Evolutionary conservation across 2,888 invertebrate species (phyloP).

Genomic region (Cryptocephalus moraei): DNA sequence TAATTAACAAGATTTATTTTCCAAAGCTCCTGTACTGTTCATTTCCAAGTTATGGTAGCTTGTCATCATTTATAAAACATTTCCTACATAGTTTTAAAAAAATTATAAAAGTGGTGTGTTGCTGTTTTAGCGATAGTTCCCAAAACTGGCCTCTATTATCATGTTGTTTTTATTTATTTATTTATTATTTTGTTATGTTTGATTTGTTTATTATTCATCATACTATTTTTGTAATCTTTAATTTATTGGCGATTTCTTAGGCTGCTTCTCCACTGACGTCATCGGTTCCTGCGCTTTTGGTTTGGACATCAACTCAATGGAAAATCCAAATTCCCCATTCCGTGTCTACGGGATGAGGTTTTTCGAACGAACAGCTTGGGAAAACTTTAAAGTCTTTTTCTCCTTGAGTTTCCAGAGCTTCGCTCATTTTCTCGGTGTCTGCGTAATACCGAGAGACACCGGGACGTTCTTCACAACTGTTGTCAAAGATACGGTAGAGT

Average conservation of each 20-base stretch:
- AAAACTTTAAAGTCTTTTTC: constrained; percentile 3
- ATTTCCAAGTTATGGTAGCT: background rate
- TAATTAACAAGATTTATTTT: too few relatives aligned
- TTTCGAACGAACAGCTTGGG: constrained; percentile 1
- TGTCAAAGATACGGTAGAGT: constrained; percentile 35
- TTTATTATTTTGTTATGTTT: too few relatives aligned
- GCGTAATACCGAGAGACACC: constrained; percentile 16
- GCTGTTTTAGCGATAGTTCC: background rate
- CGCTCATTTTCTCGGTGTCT: constrained; percentile 13
- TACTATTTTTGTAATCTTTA: too few relatives aligned
- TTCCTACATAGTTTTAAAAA: too few relatives aligned
- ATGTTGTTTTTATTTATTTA: background rate
- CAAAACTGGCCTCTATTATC: background rate
- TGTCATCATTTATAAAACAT: background rate
- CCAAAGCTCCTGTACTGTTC: too few relatives aligned
- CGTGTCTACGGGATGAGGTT: constrained; percentile 12
- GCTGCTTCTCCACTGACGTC: constrained; percentile 13
- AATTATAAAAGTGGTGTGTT: background rate
- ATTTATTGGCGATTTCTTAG: too few relatives aligned
- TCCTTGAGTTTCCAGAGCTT: constrained; percentile 10
- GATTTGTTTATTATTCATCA: too few relatives aligned
- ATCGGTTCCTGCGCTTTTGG: constrained; percentile 45
- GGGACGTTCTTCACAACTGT: constrained; percentile 37
- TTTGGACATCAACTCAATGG: constrained; percentile 45
- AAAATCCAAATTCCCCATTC: constrained; percentile 40